These are phyloP conservation scores for Pimpla rufipes DNA, from an alignment of 2,888 invertebrate genomes.

Conservation along the genomic window DNA sequence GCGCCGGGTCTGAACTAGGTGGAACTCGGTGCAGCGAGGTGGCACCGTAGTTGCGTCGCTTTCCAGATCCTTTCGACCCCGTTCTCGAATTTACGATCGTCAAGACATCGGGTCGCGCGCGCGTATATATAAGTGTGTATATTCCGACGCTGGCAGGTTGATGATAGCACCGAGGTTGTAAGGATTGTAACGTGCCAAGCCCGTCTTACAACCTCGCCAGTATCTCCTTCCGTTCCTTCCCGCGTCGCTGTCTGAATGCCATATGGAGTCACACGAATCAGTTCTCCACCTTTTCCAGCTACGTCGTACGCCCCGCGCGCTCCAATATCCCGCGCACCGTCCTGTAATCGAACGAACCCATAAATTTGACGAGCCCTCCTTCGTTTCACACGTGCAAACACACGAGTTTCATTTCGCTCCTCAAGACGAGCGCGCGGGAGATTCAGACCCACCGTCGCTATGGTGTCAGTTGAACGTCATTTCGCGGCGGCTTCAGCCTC, in stretches of 20 bases:
- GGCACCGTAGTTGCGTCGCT: slow-evolving; percentile 20
- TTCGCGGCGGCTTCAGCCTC: neutral
- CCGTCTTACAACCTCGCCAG: slow-evolving; percentile 61
- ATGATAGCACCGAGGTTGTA: slow-evolving; percentile 33
- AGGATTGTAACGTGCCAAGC: slow-evolving; percentile 44
- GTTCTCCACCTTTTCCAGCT: slow-evolving; percentile 22
- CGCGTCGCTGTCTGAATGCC: slow-evolving; percentile 28
- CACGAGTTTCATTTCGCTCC: slow-evolving; percentile 32
- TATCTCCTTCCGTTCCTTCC: slow-evolving; percentile 15
- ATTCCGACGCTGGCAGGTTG: slow-evolving; percentile 38
- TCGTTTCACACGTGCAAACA: slow-evolving; percentile 40
- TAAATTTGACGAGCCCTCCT: slow-evolving; percentile 36
- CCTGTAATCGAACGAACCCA: slow-evolving; percentile 36
- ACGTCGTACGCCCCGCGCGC: too few species aligned
- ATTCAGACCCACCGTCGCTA: neutral
- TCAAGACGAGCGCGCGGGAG: neutral
- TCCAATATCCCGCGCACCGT: neutral
- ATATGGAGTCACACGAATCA: slow-evolving; percentile 38
- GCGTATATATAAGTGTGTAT: slow-evolving; percentile 36
- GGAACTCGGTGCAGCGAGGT: slow-evolving; percentile 3
- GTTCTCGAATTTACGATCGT: slow-evolving; percentile 60
- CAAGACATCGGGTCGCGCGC: slow-evolving; percentile 22
- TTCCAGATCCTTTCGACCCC: slow-evolving; percentile 59
- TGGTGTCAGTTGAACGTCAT: neutral
- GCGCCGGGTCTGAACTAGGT: slow-evolving; percentile 3